phyloP scores from a whole-genome alignment of 2,888 invertebrate species.

The Prostheceraeus crozeri region DNA sequence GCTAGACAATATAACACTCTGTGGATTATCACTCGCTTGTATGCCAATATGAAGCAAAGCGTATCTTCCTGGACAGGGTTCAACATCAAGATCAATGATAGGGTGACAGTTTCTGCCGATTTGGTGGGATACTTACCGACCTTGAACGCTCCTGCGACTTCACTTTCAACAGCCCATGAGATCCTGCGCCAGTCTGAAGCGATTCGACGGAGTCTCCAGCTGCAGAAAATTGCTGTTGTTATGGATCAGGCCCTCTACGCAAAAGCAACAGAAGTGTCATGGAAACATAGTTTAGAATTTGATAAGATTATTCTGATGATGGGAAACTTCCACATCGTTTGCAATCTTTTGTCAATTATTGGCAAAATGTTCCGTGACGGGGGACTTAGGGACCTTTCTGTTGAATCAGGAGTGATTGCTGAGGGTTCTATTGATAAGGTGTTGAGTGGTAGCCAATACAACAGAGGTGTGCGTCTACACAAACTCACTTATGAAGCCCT shows the following conservation, averaged over 20 bases:
- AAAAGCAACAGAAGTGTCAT: constrained; percentile 39
- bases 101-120: constrained; percentile 26
- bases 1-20: too few species aligned
- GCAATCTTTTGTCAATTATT: constrained; percentile 36
- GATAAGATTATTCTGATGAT: constrained; percentile 35
- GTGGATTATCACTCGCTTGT: too few species aligned
- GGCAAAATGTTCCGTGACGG: constrained; percentile 42
- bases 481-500: constrained; percentile 41
- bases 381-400: constrained; percentile 40
- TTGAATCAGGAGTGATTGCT: constrained; percentile 42
- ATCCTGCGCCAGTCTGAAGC: constrained; percentile 38
- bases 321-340: constrained; percentile 40
- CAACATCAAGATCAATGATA: constrained; percentile 37
- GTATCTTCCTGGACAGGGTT: constrained; percentile 42
- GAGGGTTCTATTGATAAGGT: constrained; percentile 40
- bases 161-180: constrained; percentile 40
- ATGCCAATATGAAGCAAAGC: too few species aligned
- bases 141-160: constrained; percentile 40
- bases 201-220: constrained; percentile 34
- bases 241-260: constrained; percentile 42
- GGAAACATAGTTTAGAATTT: constrained; percentile 35
- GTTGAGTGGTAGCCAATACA: constrained; percentile 37
- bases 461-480: constrained; percentile 36
- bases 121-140: constrained; percentile 40
- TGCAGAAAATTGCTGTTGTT: constrained; percentile 38